A percentile compares a stretch with the other conserved stretches of the same genome.
These are phyloP conservation scores for Urocitellus parryii DNA, from an alignment of 2,113 vertebrate genomes.

Conservation along the genomic window DNA sequence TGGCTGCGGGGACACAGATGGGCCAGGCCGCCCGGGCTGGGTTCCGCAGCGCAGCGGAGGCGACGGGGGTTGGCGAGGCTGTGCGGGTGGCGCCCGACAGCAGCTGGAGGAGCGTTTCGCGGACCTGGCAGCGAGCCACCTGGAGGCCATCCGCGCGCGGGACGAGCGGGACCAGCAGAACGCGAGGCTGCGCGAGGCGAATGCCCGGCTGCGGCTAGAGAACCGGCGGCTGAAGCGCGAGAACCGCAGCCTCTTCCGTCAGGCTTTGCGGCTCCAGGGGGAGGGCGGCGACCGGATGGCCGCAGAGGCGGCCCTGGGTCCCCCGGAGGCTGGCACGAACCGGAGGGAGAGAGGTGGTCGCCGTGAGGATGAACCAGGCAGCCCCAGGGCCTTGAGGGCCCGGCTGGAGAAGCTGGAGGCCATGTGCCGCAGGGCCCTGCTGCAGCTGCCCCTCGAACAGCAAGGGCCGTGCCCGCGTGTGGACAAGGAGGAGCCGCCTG, in stretches of 20 bases:
- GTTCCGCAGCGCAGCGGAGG: background rate
- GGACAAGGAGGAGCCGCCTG: background rate
- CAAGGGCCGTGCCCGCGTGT: background rate
- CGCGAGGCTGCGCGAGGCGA: constrained; percentile 87
- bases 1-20: background rate
- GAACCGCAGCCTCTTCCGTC: constrained; percentile 87
- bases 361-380: constrained; percentile 42
- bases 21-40: constrained; percentile 46
- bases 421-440: constrained; percentile 83
- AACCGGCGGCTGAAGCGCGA: constrained; percentile 89
- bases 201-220: constrained; percentile 88
- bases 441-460: constrained; percentile 79
- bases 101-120: constrained; percentile 90
- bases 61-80: constrained; percentile 73
- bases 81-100: constrained; percentile 76
- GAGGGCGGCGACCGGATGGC: background rate
- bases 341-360: background rate
- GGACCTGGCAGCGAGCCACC: constrained; percentile 90
- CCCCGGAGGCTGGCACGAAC: background rate
- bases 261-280: constrained; percentile 73
- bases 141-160: constrained; percentile 90
- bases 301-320: background rate
- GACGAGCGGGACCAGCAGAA: constrained; percentile 92
- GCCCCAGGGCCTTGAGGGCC: constrained; percentile 77
- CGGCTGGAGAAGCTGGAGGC: constrained; percentile 78